These are phyloP conservation scores for Drosophila kepulauana DNA, from an alignment of 1,140 invertebrate species.

Conservation along the genomic window DNA sequence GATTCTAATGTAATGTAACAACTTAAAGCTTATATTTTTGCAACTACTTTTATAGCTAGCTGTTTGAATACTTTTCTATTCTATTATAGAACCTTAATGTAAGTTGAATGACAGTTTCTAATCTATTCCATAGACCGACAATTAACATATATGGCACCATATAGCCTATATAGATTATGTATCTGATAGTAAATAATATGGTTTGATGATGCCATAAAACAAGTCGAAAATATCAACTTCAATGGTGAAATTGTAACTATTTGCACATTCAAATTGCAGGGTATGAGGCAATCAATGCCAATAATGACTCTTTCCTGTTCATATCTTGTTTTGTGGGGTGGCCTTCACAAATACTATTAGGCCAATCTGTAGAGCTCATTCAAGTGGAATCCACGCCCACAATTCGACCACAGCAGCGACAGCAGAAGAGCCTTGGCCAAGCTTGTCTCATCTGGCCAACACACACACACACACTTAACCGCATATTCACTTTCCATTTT, in stretches of 20 bases:
- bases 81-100: neutral
- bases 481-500: constrained; percentile 71
- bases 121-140: neutral
- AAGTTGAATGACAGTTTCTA: neutral
- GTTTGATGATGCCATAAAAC: constrained; percentile 1
- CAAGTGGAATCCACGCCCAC: constrained; percentile 24
- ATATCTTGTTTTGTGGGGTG: constrained; percentile 22
- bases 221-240: neutral
- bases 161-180: constrained; percentile 2
- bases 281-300: constrained; percentile 1
- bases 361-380: constrained; percentile 29
- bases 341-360: constrained; percentile 36
- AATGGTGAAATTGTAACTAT: neutral
- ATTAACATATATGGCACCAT: neutral
- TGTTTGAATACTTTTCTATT: too few relatives aligned
- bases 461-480: constrained; percentile 22
- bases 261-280: neutral
- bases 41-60: too few relatives aligned
- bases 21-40: too few relatives aligned
- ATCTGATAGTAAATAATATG: neutral
- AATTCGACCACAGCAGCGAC: constrained; percentile 17
- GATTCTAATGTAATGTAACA: too few relatives aligned
- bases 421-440: constrained; percentile 10
- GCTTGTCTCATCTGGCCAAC: constrained; percentile 33
- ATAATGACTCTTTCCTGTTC: constrained; percentile 23